phyloP scores from a whole-genome alignment of 2,797 vertebrate genomes.

The Takifugu ocellatus region DNA sequence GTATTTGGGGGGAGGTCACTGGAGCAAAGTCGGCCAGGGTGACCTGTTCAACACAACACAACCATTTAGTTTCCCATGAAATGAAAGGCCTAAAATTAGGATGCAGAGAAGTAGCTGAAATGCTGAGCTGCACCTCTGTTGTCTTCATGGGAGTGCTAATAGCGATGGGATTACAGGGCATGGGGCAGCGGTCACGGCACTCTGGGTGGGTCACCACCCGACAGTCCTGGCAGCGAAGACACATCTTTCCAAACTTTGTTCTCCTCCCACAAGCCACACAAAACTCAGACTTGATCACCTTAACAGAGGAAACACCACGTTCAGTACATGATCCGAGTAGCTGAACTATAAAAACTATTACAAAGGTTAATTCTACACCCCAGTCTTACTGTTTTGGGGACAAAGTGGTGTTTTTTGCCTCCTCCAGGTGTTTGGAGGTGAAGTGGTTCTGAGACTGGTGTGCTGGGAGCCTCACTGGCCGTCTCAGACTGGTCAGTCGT shows the following conservation, averaged over 20 bases:
- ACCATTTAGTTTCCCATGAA: neutral
- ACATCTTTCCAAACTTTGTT: slow-evolving; percentile 91
- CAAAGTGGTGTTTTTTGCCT: slow-evolving; percentile 85
- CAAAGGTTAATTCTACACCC: neutral
- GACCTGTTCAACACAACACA: slow-evolving; percentile 61
- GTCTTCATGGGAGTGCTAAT: slow-evolving; percentile 77
- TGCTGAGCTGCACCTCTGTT: slow-evolving; percentile 73
- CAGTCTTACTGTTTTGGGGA: slow-evolving; percentile 84
- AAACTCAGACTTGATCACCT: slow-evolving; percentile 93
- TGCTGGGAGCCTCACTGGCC: slow-evolving; percentile 65
- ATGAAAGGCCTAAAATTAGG: neutral
- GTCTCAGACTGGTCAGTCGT: slow-evolving; percentile 77
- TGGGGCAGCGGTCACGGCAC: slow-evolving; percentile 85
- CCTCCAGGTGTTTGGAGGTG: slow-evolving; percentile 66
- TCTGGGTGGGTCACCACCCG: slow-evolving; percentile 84
- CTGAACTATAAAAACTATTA: no score
- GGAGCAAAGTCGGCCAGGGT: slow-evolving; percentile 86
- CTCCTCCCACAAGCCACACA: slow-evolving; percentile 87
- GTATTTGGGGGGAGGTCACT: slow-evolving; percentile 84
- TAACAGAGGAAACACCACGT: neutral
- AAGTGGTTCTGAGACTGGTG: slow-evolving; percentile 45
- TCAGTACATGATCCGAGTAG: no score
- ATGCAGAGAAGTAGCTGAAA: neutral
- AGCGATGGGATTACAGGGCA: slow-evolving; percentile 84
- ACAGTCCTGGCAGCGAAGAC: slow-evolving; percentile 88